Evolutionary conservation across 1,140 invertebrate species (phyloP).

Genomic region (Drosophila biarmipes): DNA sequence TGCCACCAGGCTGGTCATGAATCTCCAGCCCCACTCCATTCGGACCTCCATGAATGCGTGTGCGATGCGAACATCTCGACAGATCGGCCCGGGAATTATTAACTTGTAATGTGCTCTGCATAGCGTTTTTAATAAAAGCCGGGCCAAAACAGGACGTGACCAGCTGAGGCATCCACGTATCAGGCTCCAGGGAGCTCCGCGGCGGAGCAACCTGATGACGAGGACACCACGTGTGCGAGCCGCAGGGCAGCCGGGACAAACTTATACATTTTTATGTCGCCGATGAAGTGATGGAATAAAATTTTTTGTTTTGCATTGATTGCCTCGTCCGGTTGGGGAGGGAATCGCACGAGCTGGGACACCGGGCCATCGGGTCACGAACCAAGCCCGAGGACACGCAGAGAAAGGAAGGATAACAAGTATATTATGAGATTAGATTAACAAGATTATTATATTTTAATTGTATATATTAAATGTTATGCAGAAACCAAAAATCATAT

Average conservation of each 20-base stretch:
- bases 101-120: conserved; percentile 83
- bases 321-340: conserved; percentile 61
- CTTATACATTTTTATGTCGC: conserved; percentile 80
- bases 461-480: too few species aligned
- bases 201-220: conserved; percentile 65
- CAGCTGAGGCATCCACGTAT: conserved; percentile 45
- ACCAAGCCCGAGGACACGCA: neutral
- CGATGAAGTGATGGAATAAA: conserved; percentile 77
- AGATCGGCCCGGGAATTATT: conserved; percentile 77
- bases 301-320: conserved; percentile 79
- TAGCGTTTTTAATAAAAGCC: conserved; percentile 82
- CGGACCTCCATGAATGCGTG: conserved; percentile 7
- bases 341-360: conserved; percentile 6
- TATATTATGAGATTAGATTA: neutral
- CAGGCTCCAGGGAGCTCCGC: conserved; percentile 25
- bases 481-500: too few species aligned
- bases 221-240: conserved; percentile 71
- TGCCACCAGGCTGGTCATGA: conserved; percentile 60
- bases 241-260: conserved; percentile 48
- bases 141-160: conserved; percentile 72
- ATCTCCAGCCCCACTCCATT: conserved; percentile 4
- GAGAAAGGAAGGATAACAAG: neutral
- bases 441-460: too few species aligned
- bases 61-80: conserved; percentile 11
- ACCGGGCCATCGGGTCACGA: conserved; percentile 12